Percentiles rank a stretch among this genome's conserved stretches.
phyloP scores from a whole-genome alignment of 2,797 vertebrate genomes.

The Semaprochilodus insignis region DNA sequence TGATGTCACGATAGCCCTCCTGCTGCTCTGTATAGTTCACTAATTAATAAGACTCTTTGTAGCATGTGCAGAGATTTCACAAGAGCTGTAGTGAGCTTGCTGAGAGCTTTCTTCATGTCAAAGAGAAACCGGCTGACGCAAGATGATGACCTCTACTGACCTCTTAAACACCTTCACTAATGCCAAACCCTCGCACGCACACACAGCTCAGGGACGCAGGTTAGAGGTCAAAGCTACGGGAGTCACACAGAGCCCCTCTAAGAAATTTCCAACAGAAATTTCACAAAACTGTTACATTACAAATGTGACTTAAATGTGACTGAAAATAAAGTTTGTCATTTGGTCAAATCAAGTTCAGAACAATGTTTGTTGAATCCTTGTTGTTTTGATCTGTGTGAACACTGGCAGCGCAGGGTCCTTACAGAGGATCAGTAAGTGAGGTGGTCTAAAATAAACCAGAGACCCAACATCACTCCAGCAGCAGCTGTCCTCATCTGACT shows the following conservation, averaged over 20 bases:
- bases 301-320: neutral
- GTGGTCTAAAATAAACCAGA: conserved; percentile 32
- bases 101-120: conserved; percentile 19
- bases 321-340: neutral
- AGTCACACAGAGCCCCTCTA: neutral
- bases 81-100: conserved; percentile 23
- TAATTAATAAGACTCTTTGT: neutral
- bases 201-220: neutral
- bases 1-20: neutral
- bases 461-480: conserved; percentile 2
- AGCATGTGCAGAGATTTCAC: neutral
- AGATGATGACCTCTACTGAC: conserved; percentile 10
- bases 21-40: neutral
- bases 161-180: conserved; percentile 20
- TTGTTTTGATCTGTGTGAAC: neutral
- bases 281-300: neutral
- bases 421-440: neutral
- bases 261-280: neutral
- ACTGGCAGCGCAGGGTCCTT: neutral
- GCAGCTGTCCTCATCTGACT: conserved; percentile 40
- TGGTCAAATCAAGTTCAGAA: neutral
- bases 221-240: neutral
- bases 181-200: conserved; percentile 45
- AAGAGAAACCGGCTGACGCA: conserved; percentile 14
- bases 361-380: no score